Base-by-base conservation (phyloP, 2,888 invertebrate species). In the Ormyrus labotus region DNA sequence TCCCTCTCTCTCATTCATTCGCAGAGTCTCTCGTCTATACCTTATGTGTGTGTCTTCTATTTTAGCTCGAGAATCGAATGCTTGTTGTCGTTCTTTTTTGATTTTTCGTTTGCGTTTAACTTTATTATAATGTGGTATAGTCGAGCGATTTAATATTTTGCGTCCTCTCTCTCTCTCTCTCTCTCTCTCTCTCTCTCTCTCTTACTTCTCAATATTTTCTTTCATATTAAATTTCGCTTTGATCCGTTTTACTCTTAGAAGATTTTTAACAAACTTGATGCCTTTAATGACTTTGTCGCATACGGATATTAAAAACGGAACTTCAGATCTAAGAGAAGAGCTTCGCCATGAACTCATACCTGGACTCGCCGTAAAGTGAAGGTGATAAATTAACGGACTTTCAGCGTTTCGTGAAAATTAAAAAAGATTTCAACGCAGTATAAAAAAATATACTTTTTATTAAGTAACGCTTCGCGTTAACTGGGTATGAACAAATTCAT, bases 101-200 rank as follows among this genome's bases (percentile, higher is more conserved):
- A 61, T 75, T 78, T 65, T 79, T 79, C 34, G 9, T 64, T 80
- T 75, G 45, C 65, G 60, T 69, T 73, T 81, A 67, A 65, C 13
- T 68, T 67, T 81, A 58, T 34, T 53, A 60, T 61, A 34, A 53
- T 60, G 47, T 34, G 51, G 47, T 74, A 73, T 64, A 71, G 53
- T 58, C 71, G 61, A 78, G 48, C 19, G 64, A 61, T 68, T 61
- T 55, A 76, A 45, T 60, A 58, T 45, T 50, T 13, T 67, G 53
- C 57, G 48, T 53, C 63, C 61, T 53, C 50, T 71, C 64, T 55
- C 58, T 58, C 34, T 55, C 63, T 58, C 65, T 58, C 53, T 69
- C 51, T 76, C 51, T 76, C 51, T 53, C 8, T 71, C 57, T 10
- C 48, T 53, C 19, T 73, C 50, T 50, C 6, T 61, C 61, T 48